Conservation (phyloP, 2,888 invertebrate genomes). For the Erebia palarica region DNA sequence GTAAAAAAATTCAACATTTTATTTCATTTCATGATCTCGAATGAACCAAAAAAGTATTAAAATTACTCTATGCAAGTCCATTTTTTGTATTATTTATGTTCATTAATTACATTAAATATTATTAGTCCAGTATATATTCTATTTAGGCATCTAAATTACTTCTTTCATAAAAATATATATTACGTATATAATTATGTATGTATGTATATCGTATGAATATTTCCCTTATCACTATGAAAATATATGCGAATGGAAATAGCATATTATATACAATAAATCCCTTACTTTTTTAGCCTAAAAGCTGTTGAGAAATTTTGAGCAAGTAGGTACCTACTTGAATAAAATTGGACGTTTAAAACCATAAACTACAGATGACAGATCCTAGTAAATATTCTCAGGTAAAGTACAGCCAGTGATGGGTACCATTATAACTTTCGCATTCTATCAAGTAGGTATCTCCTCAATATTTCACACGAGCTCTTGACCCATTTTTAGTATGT, state of each 20-base stretch:
- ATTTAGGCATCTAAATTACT: constrained; percentile 13
- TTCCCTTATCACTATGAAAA: constrained; percentile 55
- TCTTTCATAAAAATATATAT: constrained; percentile 32
- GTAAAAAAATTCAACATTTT: background rate
- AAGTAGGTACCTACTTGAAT: background rate
- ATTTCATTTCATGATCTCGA: background rate
- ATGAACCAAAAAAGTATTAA: background rate
- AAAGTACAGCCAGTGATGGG: background rate
- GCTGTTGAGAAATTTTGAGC: background rate
- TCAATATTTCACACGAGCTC: constrained; percentile 7
- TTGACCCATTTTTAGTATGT: constrained; percentile 40
- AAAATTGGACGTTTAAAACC: background rate
- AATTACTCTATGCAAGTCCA: background rate
- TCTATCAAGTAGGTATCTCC: background rate
- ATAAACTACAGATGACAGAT: background rate
- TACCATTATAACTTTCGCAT: background rate
- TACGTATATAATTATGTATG: constrained; percentile 12
- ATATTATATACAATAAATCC: constrained; percentile 69
- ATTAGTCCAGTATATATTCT: constrained; percentile 7
- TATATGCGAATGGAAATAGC: constrained; percentile 75
- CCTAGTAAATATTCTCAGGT: background rate
- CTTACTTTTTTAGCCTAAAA: constrained; percentile 45
- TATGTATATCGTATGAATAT: constrained; percentile 48
- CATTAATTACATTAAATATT: background rate
- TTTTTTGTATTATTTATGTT: constrained; percentile 14